Percentiles rank a stretch among this genome's conserved stretches.
Conservation (phyloP, 2,797 vertebrate species). For the Balearica regulorum region DNA sequence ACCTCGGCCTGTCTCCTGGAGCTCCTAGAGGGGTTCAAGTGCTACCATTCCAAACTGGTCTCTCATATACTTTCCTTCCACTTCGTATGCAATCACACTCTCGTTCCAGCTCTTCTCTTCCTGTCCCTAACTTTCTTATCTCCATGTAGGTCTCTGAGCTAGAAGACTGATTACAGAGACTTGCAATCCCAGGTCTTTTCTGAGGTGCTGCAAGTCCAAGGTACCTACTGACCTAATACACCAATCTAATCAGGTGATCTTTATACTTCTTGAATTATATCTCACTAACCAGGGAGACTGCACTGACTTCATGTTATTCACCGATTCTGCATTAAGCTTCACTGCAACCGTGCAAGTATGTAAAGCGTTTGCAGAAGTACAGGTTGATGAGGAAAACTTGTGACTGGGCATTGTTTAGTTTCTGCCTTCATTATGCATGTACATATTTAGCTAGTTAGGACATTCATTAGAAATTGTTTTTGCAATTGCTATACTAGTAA, state of each 20-base stretch:
- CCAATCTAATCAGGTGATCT: not conserved
- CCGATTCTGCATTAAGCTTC: not conserved
- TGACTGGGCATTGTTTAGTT: not conserved
- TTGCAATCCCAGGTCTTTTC: not conserved
- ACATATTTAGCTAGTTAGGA: not conserved
- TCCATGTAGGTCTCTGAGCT: not conserved
- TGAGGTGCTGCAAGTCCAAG: not conserved
- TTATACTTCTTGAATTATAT: not conserved
- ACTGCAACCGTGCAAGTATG: not conserved
- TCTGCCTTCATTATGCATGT: not conserved
- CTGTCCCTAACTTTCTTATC: not conserved
- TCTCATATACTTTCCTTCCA: not conserved
- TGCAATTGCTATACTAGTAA: not conserved
- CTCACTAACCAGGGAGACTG: not conserved
- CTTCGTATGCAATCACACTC: accelerated
- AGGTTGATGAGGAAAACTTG: not conserved
- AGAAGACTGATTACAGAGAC: not conserved
- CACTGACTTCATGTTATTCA: not conserved
- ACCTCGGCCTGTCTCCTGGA: not conserved
- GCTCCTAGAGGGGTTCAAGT: not conserved
- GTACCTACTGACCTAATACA: not conserved
- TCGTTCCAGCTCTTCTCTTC: not conserved
- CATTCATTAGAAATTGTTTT: not conserved
- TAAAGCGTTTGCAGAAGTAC: not conserved
- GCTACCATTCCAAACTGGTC: not conserved